Evolutionary conservation across 2,113 vertebrate genomes (phyloP), one percentile per base, ranked within the genome.

Genomic region (Taurulus bubalis): DNA sequence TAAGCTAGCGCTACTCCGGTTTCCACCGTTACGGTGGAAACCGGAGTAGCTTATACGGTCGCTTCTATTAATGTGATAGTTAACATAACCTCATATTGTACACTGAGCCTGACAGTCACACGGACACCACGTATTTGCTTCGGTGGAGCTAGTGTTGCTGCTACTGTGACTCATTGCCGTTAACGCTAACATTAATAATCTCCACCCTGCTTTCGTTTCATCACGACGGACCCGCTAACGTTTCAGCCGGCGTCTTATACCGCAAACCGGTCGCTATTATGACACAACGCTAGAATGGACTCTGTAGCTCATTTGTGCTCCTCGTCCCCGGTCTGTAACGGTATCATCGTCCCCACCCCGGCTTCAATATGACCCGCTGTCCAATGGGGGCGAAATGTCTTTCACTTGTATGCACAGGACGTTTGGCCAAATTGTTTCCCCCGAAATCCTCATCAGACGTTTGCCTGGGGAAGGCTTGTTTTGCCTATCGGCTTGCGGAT

Each of bases 321-420:
- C 6, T 24, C 22, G 24, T 49, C 15, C 15, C 14, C 20, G 68
- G 26, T 55, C 26, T 55, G 8, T 58, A 74, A 12, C 3, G 47
- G 28, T 49, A 40, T 20, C 45, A 8, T 26, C 24, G 84, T 85
- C 85, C 85, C 58, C 85, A 68, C 85, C 85, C 79, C 10, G 36
- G 59, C 51, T 80, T 77, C 71, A 24, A 0, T 15, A 22, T 14
- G 1, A 56, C 38, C 36, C 22, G 55, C 64, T 30, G n/a, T 20
- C 30, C 30, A 26, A 1, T 49, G 38, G 60, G 49, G 49, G 24
- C 22, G 67, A 75, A 0, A 26, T 60, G 18, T 71, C 4, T 49
- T 18, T 51, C 20, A 11, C 18, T 38, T 8, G 15, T 10, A 8
- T 60, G 55, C 32, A 80, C 24, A 22, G 20, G 45, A 36, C 59